These are phyloP conservation scores for Hirundichthys speculiger DNA, from an alignment of 2,113 vertebrate genomes.

Conservation along the genomic window DNA sequence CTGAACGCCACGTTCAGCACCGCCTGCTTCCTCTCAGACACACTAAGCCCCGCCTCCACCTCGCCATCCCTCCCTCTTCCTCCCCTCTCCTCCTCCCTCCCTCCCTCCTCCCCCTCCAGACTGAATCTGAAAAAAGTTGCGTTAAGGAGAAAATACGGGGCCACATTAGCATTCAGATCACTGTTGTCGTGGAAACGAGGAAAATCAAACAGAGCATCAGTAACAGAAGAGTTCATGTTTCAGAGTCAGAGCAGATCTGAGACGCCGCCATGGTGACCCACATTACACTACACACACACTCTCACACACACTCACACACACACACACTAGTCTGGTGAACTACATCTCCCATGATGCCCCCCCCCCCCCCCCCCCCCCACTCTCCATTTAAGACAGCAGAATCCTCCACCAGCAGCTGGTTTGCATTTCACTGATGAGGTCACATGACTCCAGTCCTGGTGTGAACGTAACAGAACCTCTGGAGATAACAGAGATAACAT, in stretches of 20 bases:
- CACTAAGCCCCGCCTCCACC: constrained; percentile 54
- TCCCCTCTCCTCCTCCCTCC: constrained; percentile 23
- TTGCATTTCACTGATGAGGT: too few relatives aligned
- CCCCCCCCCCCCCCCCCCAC: too few relatives aligned
- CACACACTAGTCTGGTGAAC: too few relatives aligned
- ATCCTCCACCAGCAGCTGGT: too few relatives aligned
- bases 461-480: too few relatives aligned
- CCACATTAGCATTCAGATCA: neutral
- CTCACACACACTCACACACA: constrained; percentile 7
- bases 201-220: neutral
- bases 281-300: constrained; percentile 12
- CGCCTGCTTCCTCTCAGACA: constrained; percentile 85
- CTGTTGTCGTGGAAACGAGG: neutral
- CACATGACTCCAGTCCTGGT: too few relatives aligned
- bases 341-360: neutral
- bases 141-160: constrained; percentile 56
- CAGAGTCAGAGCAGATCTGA: constrained; percentile 3
- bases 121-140: constrained; percentile 62
- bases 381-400: too few relatives aligned
- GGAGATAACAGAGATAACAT: too few relatives aligned
- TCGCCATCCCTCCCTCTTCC: constrained; percentile 34
- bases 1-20: constrained; percentile 90
- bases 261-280: constrained; percentile 49
- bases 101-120: constrained; percentile 28
- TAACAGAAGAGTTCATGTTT: neutral